A percentile compares a stretch with the other conserved stretches of the same genome.
Evolutionary conservation across 1,140 invertebrate species (phyloP).

Genomic region (Drosophila erecta): DNA sequence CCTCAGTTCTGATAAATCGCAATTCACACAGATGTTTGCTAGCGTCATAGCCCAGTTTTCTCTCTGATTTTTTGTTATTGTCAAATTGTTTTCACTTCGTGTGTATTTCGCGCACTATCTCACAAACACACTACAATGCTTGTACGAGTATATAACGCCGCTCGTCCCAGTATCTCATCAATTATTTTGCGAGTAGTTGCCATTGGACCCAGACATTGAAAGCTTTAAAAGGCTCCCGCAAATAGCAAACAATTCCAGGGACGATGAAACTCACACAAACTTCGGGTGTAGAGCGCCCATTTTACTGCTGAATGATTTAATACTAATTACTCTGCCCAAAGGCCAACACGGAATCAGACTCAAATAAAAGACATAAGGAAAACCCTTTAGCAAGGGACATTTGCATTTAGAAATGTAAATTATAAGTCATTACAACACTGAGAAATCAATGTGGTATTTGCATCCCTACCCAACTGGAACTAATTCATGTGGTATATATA

Average conservation of each 20-base stretch:
- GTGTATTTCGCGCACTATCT: constrained; percentile 28
- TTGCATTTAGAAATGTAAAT: too few species aligned
- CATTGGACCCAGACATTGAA: constrained; percentile 28
- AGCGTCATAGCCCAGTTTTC: constrained; percentile 31
- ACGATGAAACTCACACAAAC: neutral
- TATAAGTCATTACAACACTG: neutral
- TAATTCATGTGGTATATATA: constrained; percentile 7
- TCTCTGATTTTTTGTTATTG: constrained; percentile 22
- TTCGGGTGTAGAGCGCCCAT: neutral
- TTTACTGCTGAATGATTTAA: neutral
- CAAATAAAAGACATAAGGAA: too few species aligned
- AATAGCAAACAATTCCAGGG: constrained; percentile 3
- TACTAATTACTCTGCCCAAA: too few species aligned
- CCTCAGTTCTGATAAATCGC: constrained; percentile 6
- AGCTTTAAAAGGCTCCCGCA: constrained; percentile 45
- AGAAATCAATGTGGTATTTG: neutral
- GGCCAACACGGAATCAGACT: too few species aligned
- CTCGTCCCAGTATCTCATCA: constrained; percentile 47
- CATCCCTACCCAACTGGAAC: too few species aligned
- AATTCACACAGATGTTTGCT: constrained; percentile 43
- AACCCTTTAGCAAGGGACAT: too few species aligned
- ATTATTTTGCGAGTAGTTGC: constrained; percentile 41
- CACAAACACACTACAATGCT: constrained; percentile 7
- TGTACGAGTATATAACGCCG: constrained; percentile 13
- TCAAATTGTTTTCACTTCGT: constrained; percentile 25